Conservation (phyloP, 2,113 vertebrate species). For the Aegypius monachus region DNA sequence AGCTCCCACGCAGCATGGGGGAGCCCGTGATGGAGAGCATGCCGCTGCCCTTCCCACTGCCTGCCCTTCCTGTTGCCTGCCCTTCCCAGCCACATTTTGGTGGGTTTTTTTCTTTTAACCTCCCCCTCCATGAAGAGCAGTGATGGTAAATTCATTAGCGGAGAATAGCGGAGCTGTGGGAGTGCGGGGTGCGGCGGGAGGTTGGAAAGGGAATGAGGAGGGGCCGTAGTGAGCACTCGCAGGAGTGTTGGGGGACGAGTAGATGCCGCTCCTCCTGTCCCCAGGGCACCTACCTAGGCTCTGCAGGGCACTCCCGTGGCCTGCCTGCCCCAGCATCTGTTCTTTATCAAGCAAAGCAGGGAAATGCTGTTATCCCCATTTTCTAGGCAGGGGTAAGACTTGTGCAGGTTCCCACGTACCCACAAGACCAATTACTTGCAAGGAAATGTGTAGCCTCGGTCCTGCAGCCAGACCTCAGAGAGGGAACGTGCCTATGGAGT, state of each 20-base stretch:
- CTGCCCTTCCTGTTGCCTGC: background rate
- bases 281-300: background rate
- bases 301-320: background rate
- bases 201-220: background rate
- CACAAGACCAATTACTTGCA: background rate
- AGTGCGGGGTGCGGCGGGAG: rapidly evolving
- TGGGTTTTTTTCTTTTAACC: background rate
- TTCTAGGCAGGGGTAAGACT: background rate
- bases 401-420: background rate
- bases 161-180: background rate
- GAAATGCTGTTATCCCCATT: background rate
- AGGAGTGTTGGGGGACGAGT: rapidly evolving
- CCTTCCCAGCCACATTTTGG: background rate
- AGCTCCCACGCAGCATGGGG: background rate
- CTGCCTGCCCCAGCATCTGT: background rate
- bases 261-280: background rate
- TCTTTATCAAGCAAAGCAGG: background rate
- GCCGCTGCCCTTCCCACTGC: background rate
- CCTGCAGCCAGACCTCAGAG: background rate
- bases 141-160: background rate
- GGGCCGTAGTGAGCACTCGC: rapidly evolving
- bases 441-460: background rate
- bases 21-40: background rate
- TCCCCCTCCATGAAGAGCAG: background rate
- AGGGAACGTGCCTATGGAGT: rapidly evolving